Conservation (phyloP, 2,113 vertebrate species). For the Grantiella picta region DNA sequence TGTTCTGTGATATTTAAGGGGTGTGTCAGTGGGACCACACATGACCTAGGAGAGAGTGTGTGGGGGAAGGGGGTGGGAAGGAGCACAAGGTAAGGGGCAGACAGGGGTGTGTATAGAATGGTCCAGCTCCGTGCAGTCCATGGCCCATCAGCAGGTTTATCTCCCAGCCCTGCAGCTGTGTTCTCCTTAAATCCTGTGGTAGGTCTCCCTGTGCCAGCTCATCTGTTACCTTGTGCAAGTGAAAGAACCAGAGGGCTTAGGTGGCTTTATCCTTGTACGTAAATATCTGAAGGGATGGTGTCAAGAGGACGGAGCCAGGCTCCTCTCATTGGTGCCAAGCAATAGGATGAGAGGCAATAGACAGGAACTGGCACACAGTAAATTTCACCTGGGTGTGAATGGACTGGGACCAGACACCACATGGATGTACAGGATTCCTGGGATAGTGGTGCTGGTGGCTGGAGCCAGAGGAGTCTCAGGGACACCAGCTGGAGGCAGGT, state of each 20-base stretch:
- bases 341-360: not conserved
- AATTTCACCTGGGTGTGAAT: not conserved
- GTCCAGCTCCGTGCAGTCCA: accelerated
- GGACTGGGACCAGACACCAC: not conserved
- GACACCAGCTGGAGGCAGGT: accelerated
- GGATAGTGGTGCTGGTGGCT: not conserved
- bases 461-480: not conserved
- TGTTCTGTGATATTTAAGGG: not conserved
- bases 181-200: not conserved
- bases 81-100: accelerated
- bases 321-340: not conserved
- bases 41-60: accelerated
- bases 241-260: not conserved
- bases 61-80: not conserved
- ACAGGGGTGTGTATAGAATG: accelerated
- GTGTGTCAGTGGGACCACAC: not conserved
- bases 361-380: not conserved
- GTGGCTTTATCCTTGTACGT: not conserved
- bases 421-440: accelerated
- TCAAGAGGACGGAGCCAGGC: not conserved
- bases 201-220: accelerated
- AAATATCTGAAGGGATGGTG: not conserved
- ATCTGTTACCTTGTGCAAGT: not conserved
- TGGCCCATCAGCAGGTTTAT: not conserved
- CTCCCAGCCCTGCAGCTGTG: not conserved